phyloP scores from a whole-genome alignment of 2,888 invertebrate genomes.

The Furcula furcula region DNA sequence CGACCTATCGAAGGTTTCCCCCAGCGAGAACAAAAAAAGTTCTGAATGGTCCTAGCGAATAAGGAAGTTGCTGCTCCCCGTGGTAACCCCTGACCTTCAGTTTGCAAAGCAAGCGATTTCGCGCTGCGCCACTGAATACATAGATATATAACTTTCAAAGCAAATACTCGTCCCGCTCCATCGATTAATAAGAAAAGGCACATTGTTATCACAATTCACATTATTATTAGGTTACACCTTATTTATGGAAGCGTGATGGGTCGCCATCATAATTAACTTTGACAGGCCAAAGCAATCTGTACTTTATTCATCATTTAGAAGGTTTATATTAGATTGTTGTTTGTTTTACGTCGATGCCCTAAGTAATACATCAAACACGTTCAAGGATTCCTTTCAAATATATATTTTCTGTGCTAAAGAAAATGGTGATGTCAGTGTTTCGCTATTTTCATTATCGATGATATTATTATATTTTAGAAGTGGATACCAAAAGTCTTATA shows the following conservation, averaged over 20 bases:
- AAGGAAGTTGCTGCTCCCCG: too few species aligned
- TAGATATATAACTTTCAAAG: too few species aligned
- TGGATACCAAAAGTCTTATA: too few species aligned
- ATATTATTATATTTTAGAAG: too few species aligned
- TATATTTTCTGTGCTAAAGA: constrained; percentile 10
- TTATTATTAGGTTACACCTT: constrained; percentile 10
- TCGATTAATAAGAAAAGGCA: constrained; percentile 11
- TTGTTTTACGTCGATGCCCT: background rate
- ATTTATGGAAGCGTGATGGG: constrained; percentile 6
- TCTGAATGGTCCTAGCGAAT: too few species aligned
- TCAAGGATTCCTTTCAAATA: constrained; percentile 15
- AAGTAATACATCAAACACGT: constrained; percentile 18
- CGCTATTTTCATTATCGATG: too few species aligned
- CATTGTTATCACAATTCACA: constrained; percentile 11
- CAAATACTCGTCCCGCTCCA: too few species aligned
- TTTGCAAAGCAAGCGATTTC: too few species aligned
- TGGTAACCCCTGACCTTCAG: too few species aligned
- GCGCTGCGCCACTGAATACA: too few species aligned
- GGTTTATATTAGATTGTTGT: background rate
- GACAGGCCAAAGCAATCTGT: constrained; percentile 6
- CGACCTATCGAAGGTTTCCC: too few species aligned
- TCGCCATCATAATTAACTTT: constrained; percentile 16
- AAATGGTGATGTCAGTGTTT: background rate
- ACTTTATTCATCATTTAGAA: constrained; percentile 1
- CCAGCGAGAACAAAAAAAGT: too few species aligned